phyloP scores from a whole-genome alignment of 1,140 invertebrate genomes.

The Danaus melanippus region DNA sequence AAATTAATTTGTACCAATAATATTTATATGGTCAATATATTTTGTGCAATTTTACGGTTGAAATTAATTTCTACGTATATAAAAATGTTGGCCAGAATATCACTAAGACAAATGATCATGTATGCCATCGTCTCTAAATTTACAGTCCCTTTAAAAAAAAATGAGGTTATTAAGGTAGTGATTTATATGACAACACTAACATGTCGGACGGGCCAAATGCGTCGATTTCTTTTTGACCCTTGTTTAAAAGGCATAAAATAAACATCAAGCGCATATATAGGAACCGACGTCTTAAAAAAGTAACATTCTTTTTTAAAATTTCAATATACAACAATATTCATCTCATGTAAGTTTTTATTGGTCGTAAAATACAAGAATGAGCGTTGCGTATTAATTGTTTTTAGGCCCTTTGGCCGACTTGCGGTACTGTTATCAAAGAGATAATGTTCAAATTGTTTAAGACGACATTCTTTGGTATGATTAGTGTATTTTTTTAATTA shows the following conservation, averaged over 20 bases:
- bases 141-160: too few relatives aligned
- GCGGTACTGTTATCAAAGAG: constrained; percentile 15
- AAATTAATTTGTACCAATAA: too few relatives aligned
- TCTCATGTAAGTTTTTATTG: constrained; percentile 33
- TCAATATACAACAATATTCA: constrained; percentile 30
- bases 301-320: constrained; percentile 33
- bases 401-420: constrained; percentile 19
- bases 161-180: constrained; percentile 44
- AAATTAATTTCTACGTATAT: too few relatives aligned
- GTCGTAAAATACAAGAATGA: constrained; percentile 25
- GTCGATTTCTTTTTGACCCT: constrained; percentile 47
- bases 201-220: constrained; percentile 49
- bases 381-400: constrained; percentile 34
- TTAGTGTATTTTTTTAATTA: too few relatives aligned
- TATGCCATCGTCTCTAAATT: too few relatives aligned
- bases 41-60: too few relatives aligned
- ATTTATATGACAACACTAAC: constrained; percentile 55
- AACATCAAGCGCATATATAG: constrained; percentile 43
- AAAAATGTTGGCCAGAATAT: too few relatives aligned
- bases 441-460: constrained; percentile 1
- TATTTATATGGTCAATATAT: too few relatives aligned
- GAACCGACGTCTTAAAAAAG: constrained; percentile 37
- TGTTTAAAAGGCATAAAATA: constrained; percentile 62
- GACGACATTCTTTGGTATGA: too few relatives aligned
- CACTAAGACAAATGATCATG: too few relatives aligned